Percentiles rank a stretch among this genome's conserved stretches.
Conservation (phyloP, 2,113 vertebrate genomes). For the Lophius piscatorius region DNA sequence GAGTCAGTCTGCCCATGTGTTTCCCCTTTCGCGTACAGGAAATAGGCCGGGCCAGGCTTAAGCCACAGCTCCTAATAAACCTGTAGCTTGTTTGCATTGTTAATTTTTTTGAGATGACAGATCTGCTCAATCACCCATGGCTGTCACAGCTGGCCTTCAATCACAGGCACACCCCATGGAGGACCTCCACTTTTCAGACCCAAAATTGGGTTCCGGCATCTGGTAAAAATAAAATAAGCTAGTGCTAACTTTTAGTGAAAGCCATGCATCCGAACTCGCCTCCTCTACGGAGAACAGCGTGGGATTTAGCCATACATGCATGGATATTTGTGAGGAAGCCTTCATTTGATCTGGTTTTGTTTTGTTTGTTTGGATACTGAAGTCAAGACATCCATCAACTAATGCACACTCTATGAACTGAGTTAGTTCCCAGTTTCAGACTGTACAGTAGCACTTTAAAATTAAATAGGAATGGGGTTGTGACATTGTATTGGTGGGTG, state of each 20-base stretch:
- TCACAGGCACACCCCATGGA: slow-evolving; percentile 47
- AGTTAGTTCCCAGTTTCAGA: not conserved
- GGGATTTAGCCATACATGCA: not conserved
- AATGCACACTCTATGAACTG: not conserved
- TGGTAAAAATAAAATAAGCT: slow-evolving; percentile 57
- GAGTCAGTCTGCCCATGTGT: slow-evolving; percentile 60
- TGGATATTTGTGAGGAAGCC: not conserved
- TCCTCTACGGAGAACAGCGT: slow-evolving; percentile 1
- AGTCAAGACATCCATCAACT: not conserved
- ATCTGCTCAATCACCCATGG: slow-evolving; percentile 72
- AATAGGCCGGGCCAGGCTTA: slow-evolving; percentile 27
- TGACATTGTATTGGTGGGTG: slow-evolving; percentile 2
- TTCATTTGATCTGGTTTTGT: not conserved
- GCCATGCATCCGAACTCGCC: slow-evolving; percentile 40
- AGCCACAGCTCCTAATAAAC: slow-evolving; percentile 46
- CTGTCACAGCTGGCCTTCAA: slow-evolving; percentile 70
- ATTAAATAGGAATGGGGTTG: not conserved
- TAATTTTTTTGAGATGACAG: slow-evolving; percentile 66
- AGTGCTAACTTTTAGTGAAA: slow-evolving; percentile 66
- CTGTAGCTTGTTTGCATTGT: slow-evolving; percentile 65
- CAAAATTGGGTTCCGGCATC: slow-evolving; percentile 42
- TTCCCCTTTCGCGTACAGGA: slow-evolving; percentile 69
- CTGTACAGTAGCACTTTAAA: not conserved
- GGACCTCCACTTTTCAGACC: slow-evolving; percentile 22
- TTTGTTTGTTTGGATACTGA: not conserved